Evolutionary conservation across 2,888 invertebrate genomes (phyloP).

Genomic region (Rhyacophila evoluta): DNA sequence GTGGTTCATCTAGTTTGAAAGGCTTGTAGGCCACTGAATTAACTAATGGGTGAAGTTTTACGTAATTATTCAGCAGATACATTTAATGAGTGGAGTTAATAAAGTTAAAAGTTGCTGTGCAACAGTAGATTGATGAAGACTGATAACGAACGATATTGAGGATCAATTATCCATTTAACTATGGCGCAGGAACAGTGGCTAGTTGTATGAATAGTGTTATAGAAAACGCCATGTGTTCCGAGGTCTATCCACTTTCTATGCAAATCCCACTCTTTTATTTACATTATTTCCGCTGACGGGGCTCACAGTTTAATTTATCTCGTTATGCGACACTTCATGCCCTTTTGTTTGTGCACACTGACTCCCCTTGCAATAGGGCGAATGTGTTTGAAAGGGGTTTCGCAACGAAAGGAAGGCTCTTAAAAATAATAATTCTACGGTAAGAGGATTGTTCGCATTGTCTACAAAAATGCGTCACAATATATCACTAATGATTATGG

Average conservation of each 20-base stretch:
- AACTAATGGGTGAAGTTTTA: no score
- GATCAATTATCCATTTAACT: no score
- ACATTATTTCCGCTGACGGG: slow-evolving; percentile 40
- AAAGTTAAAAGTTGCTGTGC: no score
- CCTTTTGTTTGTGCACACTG: slow-evolving; percentile 3
- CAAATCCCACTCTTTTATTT: slow-evolving; percentile 38
- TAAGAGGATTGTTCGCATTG: no score
- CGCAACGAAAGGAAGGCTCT: neutral
- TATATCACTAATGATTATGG: no score
- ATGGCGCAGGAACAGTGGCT: neutral
- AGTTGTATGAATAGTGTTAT: neutral
- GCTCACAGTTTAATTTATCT: slow-evolving; percentile 21
- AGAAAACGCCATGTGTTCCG: slow-evolving; percentile 6
- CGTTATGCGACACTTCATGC: slow-evolving; percentile 36
- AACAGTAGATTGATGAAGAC: no score
- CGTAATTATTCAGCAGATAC: no score
- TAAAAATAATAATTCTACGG: neutral
- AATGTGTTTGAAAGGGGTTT: neutral
- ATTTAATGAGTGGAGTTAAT: no score
- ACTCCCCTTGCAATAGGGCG: slow-evolving; percentile 3
- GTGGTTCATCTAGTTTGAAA: no score
- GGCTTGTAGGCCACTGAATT: no score
- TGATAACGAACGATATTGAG: no score
- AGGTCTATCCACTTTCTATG: slow-evolving; percentile 10
- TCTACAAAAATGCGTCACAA: no score